Percentiles rank a stretch among this genome's conserved stretches.
phyloP scores from a whole-genome alignment of 2,888 invertebrate species.

The Sesamia inferens region DNA sequence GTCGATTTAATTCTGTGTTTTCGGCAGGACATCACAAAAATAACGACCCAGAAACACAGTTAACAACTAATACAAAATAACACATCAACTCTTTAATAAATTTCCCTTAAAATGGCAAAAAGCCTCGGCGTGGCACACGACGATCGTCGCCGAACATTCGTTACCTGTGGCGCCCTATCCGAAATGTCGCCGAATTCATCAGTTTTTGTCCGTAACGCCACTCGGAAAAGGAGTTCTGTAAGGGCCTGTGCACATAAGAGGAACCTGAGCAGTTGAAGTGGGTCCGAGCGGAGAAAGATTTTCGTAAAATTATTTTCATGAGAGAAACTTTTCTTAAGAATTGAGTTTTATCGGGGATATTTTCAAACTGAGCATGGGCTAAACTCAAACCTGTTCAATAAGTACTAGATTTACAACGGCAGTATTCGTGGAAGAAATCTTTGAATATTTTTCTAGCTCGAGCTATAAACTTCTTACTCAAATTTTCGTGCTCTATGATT shows the following conservation, averaged over 20 bases:
- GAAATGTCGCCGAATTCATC: constrained; percentile 59
- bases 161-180: constrained; percentile 59
- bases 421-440: neutral
- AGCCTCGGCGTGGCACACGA: constrained; percentile 52
- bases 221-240: constrained; percentile 28
- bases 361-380: neutral
- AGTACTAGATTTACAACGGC: neutral
- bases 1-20: too few relatives aligned
- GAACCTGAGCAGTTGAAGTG: neutral
- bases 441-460: neutral
- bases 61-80: constrained; percentile 58
- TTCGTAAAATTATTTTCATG: neutral
- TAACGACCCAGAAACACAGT: constrained; percentile 25
- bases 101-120: constrained; percentile 48
- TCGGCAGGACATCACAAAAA: constrained; percentile 13
- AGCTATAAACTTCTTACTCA: neutral
- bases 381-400: neutral
- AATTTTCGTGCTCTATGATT: neutral
- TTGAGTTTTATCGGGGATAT: neutral
- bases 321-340: neutral
- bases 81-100: constrained; percentile 57
- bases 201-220: constrained; percentile 57
- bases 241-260: constrained; percentile 35
- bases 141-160: constrained; percentile 54
- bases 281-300: too few relatives aligned